phyloP scores from a whole-genome alignment of 1,140 invertebrate species.

The Pemphigus obesinymphae region DNA sequence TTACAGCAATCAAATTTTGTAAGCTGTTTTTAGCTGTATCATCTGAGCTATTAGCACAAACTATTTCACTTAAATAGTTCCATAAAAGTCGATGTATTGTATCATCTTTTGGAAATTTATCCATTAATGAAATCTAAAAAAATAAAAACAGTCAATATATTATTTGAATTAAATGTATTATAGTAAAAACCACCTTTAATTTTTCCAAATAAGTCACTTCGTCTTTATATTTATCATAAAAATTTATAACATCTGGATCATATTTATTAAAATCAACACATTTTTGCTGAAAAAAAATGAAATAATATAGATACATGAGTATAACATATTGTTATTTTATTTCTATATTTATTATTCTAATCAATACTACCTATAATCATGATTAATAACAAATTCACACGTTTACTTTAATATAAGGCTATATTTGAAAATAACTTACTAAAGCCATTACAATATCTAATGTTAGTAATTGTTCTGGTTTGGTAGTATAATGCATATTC shows the following conservation, averaged over 20 bases:
- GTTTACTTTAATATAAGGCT: neutral
- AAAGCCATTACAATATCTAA: conserved; percentile 81
- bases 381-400: neutral
- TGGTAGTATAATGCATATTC: conserved; percentile 76
- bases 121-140: conserved; percentile 17
- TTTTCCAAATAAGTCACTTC: conserved; percentile 74
- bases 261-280: conserved; percentile 79
- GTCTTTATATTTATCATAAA: conserved; percentile 67
- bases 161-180: conserved; percentile 22
- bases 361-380: no score
- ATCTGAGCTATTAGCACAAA: neutral
- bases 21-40: neutral
- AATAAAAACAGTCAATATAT: neutral
- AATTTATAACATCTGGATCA: conserved; percentile 72
- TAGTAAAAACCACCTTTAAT: conserved; percentile 56
- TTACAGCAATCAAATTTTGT: neutral
- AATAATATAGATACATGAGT: no score
- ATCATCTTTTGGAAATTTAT: conserved; percentile 31
- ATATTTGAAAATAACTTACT: conserved; percentile 51
- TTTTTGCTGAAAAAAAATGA: conserved; percentile 58
- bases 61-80: conserved; percentile 22
- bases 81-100: neutral
- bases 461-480: conserved; percentile 75
- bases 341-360: no score
- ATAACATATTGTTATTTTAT: no score